Evolutionary conservation across 2,113 vertebrate genomes (phyloP).

Genomic region (Gobio gobio): DNA sequence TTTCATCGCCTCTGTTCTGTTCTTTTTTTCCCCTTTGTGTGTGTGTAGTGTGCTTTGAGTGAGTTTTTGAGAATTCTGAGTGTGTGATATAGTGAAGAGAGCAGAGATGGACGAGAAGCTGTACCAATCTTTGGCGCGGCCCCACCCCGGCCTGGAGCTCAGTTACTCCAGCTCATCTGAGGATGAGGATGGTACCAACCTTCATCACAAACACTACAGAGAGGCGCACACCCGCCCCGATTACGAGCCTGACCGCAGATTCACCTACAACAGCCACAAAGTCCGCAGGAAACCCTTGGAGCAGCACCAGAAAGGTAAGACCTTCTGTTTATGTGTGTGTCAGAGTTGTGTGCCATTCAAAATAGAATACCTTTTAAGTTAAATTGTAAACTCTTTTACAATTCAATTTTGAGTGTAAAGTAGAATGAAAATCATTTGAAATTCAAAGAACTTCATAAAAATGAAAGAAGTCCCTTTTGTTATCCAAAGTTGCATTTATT

Average conservation of each 20-base stretch:
- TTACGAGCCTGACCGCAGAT: slow-evolving; percentile 83
- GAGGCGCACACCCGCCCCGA: slow-evolving; percentile 81
- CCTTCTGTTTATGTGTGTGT: background rate
- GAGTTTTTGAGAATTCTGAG: slow-evolving; percentile 62
- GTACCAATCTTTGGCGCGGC: slow-evolving; percentile 86
- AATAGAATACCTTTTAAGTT: background rate
- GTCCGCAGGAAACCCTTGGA: slow-evolving; percentile 81
- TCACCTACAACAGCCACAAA: slow-evolving; percentile 85
- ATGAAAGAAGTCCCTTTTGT: background rate
- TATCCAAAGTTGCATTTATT: background rate
- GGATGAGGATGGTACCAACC: slow-evolving; percentile 85
- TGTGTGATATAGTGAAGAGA: slow-evolving; percentile 58
- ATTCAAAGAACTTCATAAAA: background rate
- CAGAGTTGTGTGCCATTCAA: background rate
- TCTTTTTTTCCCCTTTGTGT: slow-evolving; percentile 18
- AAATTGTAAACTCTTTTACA: background rate
- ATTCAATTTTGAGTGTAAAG: background rate
- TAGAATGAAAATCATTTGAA: no score
- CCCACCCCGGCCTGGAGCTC: slow-evolving; percentile 87
- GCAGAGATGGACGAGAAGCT: slow-evolving; percentile 88
- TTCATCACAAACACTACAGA: slow-evolving; percentile 83
- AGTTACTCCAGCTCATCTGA: slow-evolving; percentile 88
- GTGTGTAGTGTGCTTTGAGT: slow-evolving; percentile 34
- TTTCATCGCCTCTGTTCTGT: background rate
- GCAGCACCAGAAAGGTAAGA: slow-evolving; percentile 79